Evolutionary conservation across 2,888 invertebrate genomes (phyloP).

Genomic region (Bugula neritina): DNA sequence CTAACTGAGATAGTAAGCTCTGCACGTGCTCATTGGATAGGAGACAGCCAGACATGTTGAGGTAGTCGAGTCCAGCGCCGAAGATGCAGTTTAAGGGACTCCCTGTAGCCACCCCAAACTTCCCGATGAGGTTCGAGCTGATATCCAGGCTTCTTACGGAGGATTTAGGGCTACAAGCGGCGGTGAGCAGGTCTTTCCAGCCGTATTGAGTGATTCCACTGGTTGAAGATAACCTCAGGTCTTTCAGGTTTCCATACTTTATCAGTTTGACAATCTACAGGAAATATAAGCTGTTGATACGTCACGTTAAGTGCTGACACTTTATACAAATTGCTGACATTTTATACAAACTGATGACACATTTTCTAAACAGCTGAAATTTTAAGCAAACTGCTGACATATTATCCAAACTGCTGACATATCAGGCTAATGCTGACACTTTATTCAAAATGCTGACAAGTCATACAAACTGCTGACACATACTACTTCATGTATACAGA

Average conservation of each 20-base stretch:
- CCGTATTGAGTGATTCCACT: not conserved
- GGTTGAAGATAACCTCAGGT: not conserved
- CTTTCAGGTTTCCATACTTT: not conserved
- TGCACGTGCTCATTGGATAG: not conserved
- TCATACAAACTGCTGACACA: too few species aligned
- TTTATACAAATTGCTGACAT: too few species aligned
- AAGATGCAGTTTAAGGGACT: not conserved
- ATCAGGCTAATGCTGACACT: too few species aligned
- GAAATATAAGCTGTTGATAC: too few species aligned
- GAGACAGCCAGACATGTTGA: conserved; percentile 2
- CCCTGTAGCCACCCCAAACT: not conserved
- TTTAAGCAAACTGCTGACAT: too few species aligned
- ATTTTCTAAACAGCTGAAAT: too few species aligned
- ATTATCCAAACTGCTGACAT: too few species aligned
- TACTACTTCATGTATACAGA: too few species aligned
- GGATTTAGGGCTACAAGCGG: not conserved
- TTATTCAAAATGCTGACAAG: too few species aligned
- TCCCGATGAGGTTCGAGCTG: conserved; percentile 14
- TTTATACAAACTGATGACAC: too few species aligned
- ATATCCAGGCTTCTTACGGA: not conserved
- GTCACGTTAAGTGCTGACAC: too few species aligned
- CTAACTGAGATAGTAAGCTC: not conserved
- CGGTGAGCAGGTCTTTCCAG: conserved; percentile 8
- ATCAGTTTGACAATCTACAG: not conserved
- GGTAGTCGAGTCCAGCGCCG: not conserved